Conservation (phyloP, 1,140 invertebrate genomes). For the Micrasema minimum region DNA sequence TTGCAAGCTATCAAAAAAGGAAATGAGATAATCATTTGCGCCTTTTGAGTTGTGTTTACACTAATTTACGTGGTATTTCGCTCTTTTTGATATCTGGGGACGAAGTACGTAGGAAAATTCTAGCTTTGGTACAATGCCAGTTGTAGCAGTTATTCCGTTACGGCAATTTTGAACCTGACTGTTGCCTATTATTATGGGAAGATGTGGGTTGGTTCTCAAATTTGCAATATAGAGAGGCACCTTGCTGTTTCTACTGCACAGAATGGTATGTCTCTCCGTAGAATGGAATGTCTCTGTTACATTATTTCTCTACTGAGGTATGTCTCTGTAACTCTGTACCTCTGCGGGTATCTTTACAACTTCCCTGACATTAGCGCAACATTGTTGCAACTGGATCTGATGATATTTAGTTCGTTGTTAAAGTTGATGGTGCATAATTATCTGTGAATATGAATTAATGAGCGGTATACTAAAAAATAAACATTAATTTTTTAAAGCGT, state of each 20-base stretch:
- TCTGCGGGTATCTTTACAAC: too few species aligned
- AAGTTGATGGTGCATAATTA: too few species aligned
- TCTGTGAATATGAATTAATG: neutral
- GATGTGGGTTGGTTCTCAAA: slow-evolving; percentile 36
- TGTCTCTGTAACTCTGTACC: too few species aligned
- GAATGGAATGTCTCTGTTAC: too few species aligned
- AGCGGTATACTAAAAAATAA: neutral
- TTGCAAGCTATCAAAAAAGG: neutral
- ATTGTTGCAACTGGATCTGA: too few species aligned
- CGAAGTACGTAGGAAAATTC: slow-evolving; percentile 22
- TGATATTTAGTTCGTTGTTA: too few species aligned
- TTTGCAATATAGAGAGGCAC: slow-evolving; percentile 39
- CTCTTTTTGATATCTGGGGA: neutral
- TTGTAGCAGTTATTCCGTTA: slow-evolving; percentile 22
- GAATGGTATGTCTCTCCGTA: too few species aligned
- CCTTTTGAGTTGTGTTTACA: too few species aligned
- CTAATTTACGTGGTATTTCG: neutral
- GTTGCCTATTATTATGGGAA: slow-evolving; percentile 36
- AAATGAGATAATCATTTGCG: too few species aligned
- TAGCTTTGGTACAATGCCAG: slow-evolving; percentile 18
- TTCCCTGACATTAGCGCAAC: too few species aligned
- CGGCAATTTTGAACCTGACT: slow-evolving; percentile 11
- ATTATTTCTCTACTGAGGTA: too few species aligned
- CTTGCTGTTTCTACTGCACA: neutral
- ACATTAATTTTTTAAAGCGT: too few species aligned